Base-by-base conservation (phyloP, 2,797 vertebrate species). In the Falco peregrinus region DNA sequence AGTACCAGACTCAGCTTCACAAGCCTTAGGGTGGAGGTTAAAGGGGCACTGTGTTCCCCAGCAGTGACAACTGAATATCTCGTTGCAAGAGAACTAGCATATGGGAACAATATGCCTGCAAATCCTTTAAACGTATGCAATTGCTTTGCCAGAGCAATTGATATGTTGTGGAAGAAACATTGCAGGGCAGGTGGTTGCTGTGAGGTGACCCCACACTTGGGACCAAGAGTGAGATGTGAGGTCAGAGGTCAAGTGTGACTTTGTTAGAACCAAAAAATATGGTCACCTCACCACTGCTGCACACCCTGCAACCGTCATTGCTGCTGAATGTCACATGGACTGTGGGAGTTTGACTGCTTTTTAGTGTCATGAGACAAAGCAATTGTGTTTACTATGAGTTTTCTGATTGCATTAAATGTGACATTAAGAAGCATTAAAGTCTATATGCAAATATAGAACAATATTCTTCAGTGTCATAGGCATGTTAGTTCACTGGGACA, bases 41-140 rank as follows among this genome's bases (percentile, higher is more conserved):
- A 97, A 96, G 95, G 96, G 89, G 94, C 96, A 96, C 61, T 2
- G 2, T 77, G 83, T 84, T 96, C 91, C 88, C 84, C 95, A 96
- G 85, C 95, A 96, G 87, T 88, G 75, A 96, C 94, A 95, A 97
- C 85, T 91, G 95, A 96, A 22, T 93, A 91, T 97, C 96, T 91
- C 95, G 95, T 95, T 75, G 94, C 85, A 79, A 75, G 78, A 77
- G 79, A 95, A 54, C 87, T 94, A 74, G 20, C 97, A 97, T 96
- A 96, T 97, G 97, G 97, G 96, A 97, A 85, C 97, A 97, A 97
- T 95, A 97, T 96, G 97, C 83, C 93, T 80, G 86, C 85, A 94
- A 90, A 92, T 48, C 89, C 90, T 94, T 97, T 60, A 92, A 96
- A 96, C 29, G 70, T 73, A 85, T 90, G 87, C 96, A 92, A 96